Base-by-base conservation (phyloP, 2,888 invertebrate species). In the Coelinius sp. region DNA sequence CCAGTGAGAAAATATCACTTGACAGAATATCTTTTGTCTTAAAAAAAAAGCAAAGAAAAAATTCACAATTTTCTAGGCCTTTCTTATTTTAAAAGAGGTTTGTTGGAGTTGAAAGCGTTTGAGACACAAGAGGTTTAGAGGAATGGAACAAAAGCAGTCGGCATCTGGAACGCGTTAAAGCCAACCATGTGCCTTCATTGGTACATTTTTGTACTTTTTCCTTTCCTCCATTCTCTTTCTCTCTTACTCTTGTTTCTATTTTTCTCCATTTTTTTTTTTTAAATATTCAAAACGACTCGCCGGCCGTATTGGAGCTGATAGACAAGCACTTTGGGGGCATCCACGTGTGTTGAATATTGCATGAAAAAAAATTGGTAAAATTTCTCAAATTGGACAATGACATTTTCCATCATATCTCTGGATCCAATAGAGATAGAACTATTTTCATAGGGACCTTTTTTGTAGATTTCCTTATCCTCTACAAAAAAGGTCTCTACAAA, bases 161-260 rank as follows among this genome's bases (percentile, higher is more conserved):
- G 83, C 85, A 86, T 85, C 86, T 86, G 85, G 86, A 86, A 85
- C 84, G 85, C 84, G 85, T 86, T 85, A 86, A 82, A 82, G 79
- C n/a, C 24, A 63, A 63, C 63, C 63, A 63, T 63, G 63, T 63
- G 63, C 63, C 63, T 56, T 63, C 63, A 63, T 63, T 22, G 63
- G 41, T 41, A 63, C 41, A 63, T 38, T 63, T 63, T 63, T 63
- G n/a, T 41, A 5, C 81, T 80, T 27, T 62, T 56, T 46, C 44
- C 35, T 62, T 44, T 68, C 27, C 20, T 66, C 66, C 41, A 24
- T 52, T 35, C 68, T 27, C 24, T 68, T 46, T 49, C 31, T 69
- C 70, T 66, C 72, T 31, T 46, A 7, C 12, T 70, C 53, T 66
- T 27, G 56, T 64, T 53, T 56, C 14, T 63, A 49, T 35, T 73